phyloP scores from a whole-genome alignment of 2,113 vertebrate genomes.

The Eubucco bourcierii region DNA sequence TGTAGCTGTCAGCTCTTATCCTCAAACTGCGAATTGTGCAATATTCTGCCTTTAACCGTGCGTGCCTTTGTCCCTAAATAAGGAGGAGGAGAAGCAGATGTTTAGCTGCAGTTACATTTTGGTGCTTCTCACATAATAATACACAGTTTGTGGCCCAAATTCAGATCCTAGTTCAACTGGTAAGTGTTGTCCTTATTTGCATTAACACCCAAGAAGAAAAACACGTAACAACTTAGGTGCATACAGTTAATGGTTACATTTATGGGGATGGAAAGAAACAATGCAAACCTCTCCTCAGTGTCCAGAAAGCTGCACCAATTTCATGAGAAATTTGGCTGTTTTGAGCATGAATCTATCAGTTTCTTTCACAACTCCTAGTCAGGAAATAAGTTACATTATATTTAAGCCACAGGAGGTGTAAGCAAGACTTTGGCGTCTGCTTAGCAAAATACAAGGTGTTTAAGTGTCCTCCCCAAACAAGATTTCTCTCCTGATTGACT shows the following conservation, averaged over 20 bases:
- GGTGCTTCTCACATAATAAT: neutral
- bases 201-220: neutral
- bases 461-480: neutral
- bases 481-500: neutral
- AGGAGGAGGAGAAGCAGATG: neutral
- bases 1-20: neutral
- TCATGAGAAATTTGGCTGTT: neutral
- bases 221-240: neutral
- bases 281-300: neutral
- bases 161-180: neutral
- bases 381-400: neutral
- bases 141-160: neutral
- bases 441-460: neutral
- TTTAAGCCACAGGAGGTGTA: neutral
- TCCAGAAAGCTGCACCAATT: neutral
- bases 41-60: neutral
- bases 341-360: neutral
- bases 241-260: neutral
- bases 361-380: neutral
- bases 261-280: neutral
- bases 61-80: neutral
- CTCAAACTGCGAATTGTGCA: neutral
- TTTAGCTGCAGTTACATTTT: neutral
- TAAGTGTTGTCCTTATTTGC: neutral
- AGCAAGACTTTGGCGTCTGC: neutral